Evolutionary conservation across 2,797 vertebrate genomes (phyloP), one percentile per base, ranked within the genome.

Genomic region (Pantherophis vulpinus): DNA sequence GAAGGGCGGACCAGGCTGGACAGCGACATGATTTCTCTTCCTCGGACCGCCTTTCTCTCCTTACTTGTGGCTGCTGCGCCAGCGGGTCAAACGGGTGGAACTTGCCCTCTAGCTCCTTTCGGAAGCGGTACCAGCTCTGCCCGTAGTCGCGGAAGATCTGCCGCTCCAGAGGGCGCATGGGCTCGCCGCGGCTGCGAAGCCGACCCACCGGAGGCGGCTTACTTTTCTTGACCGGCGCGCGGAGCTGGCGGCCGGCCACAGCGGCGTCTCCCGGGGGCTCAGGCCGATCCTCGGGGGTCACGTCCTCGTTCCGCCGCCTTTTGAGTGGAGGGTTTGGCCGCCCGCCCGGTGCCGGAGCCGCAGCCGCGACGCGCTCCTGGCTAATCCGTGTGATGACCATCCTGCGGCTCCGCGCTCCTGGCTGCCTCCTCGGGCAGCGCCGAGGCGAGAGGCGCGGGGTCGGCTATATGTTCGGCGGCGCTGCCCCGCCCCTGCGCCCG

Each of bases 1-100:
- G 14, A 61, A 29, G 18, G 25, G 3, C 61, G 47, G 42, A 16
- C 42, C 60, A 66, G 5, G 47, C 16, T n/a, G 42, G 63, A 61
- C 63, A 74, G 20, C 59, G 51, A 70, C 9, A 0, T 3, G 25
- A 83, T 25, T 47, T 83, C 37, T 42, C 37, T 42, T 83, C 20
- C 74, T 83, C 37, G 9, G 51, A 2, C 70, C 10, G 1, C 11
- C 87, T 1, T 2, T 63, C 23, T 5, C 83, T 5, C 92, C 96
- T 95, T 97, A 99, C 99, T 97, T 99, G 99, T 32, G 99, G 98
- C 95, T 99, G 99, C 29, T 93, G 97, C 47, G 97, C 97, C 92
- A 99, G 95, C 92, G 98, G 98, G 92, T 97, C 97, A 83, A 94
- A 97, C 37, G 98, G 96, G 60, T 98, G 97, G 95, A 98, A 99